These are phyloP conservation scores for Leptinotarsa lineolata DNA, from an alignment of 1,140 invertebrate genomes.

Conservation along the genomic window DNA sequence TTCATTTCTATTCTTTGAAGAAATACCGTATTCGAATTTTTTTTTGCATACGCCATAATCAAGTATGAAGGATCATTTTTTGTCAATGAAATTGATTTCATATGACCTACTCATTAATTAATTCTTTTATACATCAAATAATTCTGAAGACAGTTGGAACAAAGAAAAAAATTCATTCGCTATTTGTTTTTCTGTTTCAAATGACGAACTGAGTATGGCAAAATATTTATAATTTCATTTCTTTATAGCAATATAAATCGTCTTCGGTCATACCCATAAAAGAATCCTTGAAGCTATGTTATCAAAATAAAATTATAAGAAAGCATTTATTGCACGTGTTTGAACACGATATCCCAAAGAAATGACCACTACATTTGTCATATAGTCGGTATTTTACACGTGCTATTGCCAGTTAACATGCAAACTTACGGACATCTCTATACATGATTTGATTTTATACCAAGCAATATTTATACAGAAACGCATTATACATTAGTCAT, in stretches of 20 bases:
- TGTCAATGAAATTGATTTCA: no score
- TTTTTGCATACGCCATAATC: no score
- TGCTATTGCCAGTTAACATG: constrained; percentile 29
- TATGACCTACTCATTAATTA: no score
- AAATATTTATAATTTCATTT: constrained; percentile 20
- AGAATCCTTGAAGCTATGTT: constrained; percentile 17
- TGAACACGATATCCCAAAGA: constrained; percentile 29
- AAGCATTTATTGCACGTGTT: constrained; percentile 26
- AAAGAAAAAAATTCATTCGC: no score
- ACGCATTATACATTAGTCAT: constrained; percentile 26
- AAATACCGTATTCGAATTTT: no score
- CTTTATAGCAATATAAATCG: constrained; percentile 10
- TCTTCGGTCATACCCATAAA: constrained; percentile 11
- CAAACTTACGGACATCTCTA: constrained; percentile 33
- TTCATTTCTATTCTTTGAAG: no score
- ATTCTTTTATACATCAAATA: no score
- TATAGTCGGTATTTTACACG: constrained; percentile 30
- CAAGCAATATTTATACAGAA: constrained; percentile 30
- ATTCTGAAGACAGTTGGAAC: no score
- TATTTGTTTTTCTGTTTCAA: no score
- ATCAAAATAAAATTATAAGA: constrained; percentile 27
- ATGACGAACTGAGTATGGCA: not conserved
- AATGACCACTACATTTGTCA: constrained; percentile 28
- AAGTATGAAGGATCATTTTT: no score
- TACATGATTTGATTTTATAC: constrained; percentile 32